These are phyloP conservation scores for Drosophila differens DNA, from an alignment of 2,888 invertebrate genomes.

Conservation along the genomic window DNA sequence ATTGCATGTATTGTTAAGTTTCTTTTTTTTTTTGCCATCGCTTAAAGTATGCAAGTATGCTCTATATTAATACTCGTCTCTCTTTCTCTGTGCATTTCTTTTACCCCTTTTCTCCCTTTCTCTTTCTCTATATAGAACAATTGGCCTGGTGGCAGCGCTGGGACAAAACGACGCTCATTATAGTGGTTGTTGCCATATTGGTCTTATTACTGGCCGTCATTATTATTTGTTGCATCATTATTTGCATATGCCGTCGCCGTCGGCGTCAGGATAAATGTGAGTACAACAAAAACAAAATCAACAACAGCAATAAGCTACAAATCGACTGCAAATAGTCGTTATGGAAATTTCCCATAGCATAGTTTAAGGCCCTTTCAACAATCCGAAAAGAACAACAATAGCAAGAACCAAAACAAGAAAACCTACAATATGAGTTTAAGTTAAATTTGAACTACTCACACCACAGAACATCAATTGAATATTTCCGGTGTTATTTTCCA, in stretches of 20 bases:
- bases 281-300: conserved; percentile 63
- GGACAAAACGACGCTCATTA: conserved; percentile 92
- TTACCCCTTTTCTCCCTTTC: conserved; percentile 8
- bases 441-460: conserved; percentile 22
- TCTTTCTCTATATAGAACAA: conserved; percentile 87
- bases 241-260: conserved; percentile 92
- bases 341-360: conserved; percentile 40
- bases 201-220: conserved; percentile 90
- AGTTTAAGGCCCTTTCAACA: conserved; percentile 69
- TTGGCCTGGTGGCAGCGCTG: conserved; percentile 92
- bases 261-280: conserved; percentile 88
- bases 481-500: conserved; percentile 2
- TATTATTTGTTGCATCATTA: conserved; percentile 93
- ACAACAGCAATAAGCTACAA: conserved; percentile 21
- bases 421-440: conserved; percentile 25
- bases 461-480: conserved; percentile 17
- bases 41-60: conserved; percentile 29
- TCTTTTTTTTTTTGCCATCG: conserved; percentile 11
- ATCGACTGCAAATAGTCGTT: conserved; percentile 28
- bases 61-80: conserved; percentile 9
- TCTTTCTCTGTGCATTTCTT: not conserved
- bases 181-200: conserved; percentile 90
- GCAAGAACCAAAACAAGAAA: conserved; percentile 22
- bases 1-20: conserved; percentile 54
- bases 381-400: conserved; percentile 26